Evolutionary conservation across 2,113 vertebrate species (phyloP).

Genomic region (Pavo muticus): DNA sequence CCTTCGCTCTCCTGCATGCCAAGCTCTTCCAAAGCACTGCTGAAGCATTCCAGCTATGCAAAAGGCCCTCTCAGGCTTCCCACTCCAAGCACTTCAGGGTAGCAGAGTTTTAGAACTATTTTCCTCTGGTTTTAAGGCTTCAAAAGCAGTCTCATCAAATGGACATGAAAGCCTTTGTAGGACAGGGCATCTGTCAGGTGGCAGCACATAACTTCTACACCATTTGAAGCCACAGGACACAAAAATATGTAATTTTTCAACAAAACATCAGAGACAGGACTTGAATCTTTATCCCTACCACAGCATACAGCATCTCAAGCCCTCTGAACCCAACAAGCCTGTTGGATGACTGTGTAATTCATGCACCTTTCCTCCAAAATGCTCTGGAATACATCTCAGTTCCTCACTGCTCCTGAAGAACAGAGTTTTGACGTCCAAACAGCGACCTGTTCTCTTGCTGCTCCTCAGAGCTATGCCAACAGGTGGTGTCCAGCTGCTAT

Average conservation of each 20-base stretch:
- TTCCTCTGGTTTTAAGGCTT: neutral
- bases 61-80: neutral
- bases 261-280: neutral
- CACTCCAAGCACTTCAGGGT: slow-evolving; percentile 4
- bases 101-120: neutral
- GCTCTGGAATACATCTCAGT: rapidly evolving
- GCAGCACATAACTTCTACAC: neutral
- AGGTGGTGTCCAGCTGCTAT: neutral
- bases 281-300: neutral
- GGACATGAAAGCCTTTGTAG: rapidly evolving
- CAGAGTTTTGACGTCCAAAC: neutral
- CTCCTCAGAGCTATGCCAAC: neutral
- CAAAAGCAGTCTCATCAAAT: neutral
- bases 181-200: neutral
- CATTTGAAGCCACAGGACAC: neutral
- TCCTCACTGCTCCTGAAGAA: neutral
- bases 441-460: neutral
- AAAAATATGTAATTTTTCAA: neutral
- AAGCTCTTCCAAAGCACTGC: neutral
- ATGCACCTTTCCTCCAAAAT: neutral
- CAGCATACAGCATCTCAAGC: neutral
- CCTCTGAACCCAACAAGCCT: neutral
- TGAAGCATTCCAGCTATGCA: neutral
- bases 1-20: neutral
- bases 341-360: neutral